phyloP scores from a whole-genome alignment of 2,888 invertebrate genomes.

The Melangyna quadrimaculata region DNA sequence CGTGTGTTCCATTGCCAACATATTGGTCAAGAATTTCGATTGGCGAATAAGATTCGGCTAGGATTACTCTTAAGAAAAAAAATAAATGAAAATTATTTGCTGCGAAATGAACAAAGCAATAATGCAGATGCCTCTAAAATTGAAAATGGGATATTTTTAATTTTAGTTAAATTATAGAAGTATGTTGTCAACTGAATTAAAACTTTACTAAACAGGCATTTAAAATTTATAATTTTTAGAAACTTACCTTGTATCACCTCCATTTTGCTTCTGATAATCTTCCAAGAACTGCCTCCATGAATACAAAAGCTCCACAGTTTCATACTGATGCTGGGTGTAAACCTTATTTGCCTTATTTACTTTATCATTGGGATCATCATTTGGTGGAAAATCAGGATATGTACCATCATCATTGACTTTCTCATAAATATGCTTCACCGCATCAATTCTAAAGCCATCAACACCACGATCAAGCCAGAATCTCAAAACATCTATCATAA shows the following conservation, averaged over 20 bases:
- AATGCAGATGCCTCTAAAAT: too few species aligned
- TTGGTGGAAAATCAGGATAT: constrained; percentile 82
- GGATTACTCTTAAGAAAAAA: constrained; percentile 82
- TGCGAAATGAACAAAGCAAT: constrained; percentile 79
- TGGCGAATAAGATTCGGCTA: constrained; percentile 84
- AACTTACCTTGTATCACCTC: constrained; percentile 72
- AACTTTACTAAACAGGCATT: constrained; percentile 88
- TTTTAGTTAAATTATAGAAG: constrained; percentile 81
- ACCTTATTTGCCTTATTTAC: constrained; percentile 84
- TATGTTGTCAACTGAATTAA: constrained; percentile 89
- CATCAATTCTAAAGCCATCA: constrained; percentile 89
- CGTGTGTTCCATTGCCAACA: constrained; percentile 82
- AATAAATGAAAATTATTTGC: constrained; percentile 85
- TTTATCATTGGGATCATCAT: constrained; percentile 81
- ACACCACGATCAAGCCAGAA: constrained; percentile 90
- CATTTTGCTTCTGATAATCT: constrained; percentile 76
- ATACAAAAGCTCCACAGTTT: constrained; percentile 83
- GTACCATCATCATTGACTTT: constrained; percentile 75
- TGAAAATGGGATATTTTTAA: too few species aligned
- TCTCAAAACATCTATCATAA: constrained; percentile 84
- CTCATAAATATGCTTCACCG: constrained; percentile 84
- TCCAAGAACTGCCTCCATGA: constrained; percentile 83
- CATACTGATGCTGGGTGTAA: constrained; percentile 85
- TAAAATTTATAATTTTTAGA: constrained; percentile 80
- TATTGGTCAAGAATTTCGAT: constrained; percentile 82